Conservation (phyloP, 1,140 invertebrate species). For the Mizuhopecten yessoensis region DNA sequence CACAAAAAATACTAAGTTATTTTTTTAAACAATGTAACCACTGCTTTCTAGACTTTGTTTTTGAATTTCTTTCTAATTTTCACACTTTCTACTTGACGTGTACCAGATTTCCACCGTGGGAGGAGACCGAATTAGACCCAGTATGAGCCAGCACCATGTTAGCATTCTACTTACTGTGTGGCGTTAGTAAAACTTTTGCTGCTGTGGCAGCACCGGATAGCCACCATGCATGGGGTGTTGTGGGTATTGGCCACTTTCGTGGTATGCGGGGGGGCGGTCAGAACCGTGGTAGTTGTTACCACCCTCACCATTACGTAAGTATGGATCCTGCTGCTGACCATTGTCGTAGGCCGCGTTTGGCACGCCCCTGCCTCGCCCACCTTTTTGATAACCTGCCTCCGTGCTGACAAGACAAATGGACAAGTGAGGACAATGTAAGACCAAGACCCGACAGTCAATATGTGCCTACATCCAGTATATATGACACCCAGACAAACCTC, state of each 20-base stretch:
- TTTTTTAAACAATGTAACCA: too few relatives aligned
- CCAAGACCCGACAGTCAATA: background rate
- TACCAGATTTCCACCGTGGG: background rate
- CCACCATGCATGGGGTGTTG: conserved; percentile 22
- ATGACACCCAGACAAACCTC: background rate
- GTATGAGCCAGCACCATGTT: conserved; percentile 21
- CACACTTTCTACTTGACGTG: too few relatives aligned
- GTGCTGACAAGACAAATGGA: background rate
- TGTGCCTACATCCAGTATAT: background rate
- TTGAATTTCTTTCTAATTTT: too few relatives aligned
- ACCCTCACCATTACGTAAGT: conserved; percentile 32
- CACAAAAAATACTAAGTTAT: too few relatives aligned
- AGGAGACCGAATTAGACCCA: background rate
- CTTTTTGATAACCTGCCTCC: conserved; percentile 10
- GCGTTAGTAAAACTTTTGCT: conserved; percentile 28
- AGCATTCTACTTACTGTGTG: conserved; percentile 18
- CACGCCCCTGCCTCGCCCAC: background rate
- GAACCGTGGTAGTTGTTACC: background rate
- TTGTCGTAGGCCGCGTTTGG: conserved; percentile 18
- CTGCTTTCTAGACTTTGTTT: too few relatives aligned
- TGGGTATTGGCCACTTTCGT: conserved; percentile 13
- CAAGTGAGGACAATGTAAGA: background rate
- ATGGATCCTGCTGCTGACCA: background rate
- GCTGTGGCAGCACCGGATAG: conserved; percentile 24
- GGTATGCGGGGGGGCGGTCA: background rate